These are phyloP conservation scores for Chydorus sphaericus DNA, from an alignment of 2,888 invertebrate genomes.

Conservation along the genomic window DNA sequence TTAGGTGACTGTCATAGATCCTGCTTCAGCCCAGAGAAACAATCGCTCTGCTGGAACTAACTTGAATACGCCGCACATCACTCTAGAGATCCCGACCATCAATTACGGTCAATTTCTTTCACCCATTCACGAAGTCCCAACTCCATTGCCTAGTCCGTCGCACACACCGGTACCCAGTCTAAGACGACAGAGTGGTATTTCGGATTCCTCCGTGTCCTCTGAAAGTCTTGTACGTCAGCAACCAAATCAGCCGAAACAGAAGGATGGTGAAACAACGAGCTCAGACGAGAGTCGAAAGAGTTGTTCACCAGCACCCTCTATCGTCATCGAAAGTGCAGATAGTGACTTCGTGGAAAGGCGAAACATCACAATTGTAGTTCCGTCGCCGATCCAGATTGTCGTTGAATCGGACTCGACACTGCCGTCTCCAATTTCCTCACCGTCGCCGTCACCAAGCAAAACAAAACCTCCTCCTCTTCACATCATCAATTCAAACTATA, in stretches of 20 bases:
- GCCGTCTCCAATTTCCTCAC: slow-evolving; percentile 20
- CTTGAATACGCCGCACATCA: slow-evolving; percentile 49
- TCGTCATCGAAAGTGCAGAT: background rate
- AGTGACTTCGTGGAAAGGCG: background rate
- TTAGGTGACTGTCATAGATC: slow-evolving; percentile 22
- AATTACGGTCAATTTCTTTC: slow-evolving; percentile 59
- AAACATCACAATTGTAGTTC: slow-evolving; percentile 24
- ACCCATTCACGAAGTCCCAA: slow-evolving; percentile 58
- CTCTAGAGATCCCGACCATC: slow-evolving; percentile 54
- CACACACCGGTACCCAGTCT: slow-evolving; percentile 52
- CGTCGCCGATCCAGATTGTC: slow-evolving; percentile 41
- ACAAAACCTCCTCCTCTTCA: slow-evolving; percentile 22
- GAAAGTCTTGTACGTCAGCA: background rate
- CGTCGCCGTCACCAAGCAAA: slow-evolving; percentile 16
- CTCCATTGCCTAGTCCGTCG: slow-evolving; percentile 42
- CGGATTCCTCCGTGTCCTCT: background rate
- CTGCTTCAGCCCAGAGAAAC: slow-evolving; percentile 15
- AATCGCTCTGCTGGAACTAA: background rate
- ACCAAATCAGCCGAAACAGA: background rate
- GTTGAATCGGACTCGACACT: slow-evolving; percentile 24
- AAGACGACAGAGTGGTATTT: slow-evolving; percentile 16
- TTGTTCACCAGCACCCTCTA: background rate
- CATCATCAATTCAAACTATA: slow-evolving; percentile 20
- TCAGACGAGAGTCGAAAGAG: background rate
- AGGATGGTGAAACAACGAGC: background rate